phyloP scores from a whole-genome alignment of 2,888 invertebrate genomes.

The Rosalia funebris region DNA sequence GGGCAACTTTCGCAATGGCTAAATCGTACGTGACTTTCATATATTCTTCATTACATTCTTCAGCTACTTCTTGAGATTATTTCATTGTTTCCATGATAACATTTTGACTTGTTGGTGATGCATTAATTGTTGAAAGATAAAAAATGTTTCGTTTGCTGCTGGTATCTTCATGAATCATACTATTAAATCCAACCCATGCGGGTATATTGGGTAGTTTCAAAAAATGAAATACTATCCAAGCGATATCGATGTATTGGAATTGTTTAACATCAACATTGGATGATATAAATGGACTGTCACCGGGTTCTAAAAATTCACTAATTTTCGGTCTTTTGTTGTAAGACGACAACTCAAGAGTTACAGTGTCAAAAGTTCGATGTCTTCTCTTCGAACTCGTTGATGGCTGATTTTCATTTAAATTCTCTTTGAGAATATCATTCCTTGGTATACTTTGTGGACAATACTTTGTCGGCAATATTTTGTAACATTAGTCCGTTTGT shows the following conservation, averaged over 20 bases:
- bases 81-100: slow-evolving; percentile 49
- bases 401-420: not conserved
- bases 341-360: slow-evolving; percentile 15
- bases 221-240: slow-evolving; percentile 43
- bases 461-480: not conserved
- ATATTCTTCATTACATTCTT: slow-evolving; percentile 43
- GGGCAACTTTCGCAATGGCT: slow-evolving; percentile 43
- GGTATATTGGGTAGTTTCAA: slow-evolving; percentile 47
- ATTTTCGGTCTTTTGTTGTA: slow-evolving; percentile 16
- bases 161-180: slow-evolving; percentile 39
- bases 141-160: slow-evolving; percentile 42
- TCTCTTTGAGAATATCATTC: not conserved
- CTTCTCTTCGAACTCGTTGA: no score
- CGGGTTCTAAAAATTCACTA: not conserved
- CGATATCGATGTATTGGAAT: slow-evolving; percentile 10
- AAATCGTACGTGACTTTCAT: slow-evolving; percentile 50
- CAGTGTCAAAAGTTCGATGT: slow-evolving; percentile 18
- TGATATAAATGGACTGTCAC: not conserved
- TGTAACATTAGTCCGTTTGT: slow-evolving; percentile 4
- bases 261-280: not conserved
- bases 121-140: slow-evolving; percentile 51
- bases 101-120: slow-evolving; percentile 47
- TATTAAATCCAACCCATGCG: slow-evolving; percentile 55
- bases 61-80: slow-evolving; percentile 43
- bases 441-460: no score